Evolutionary conservation across 2,113 vertebrate species (phyloP).

Genomic region (Meriones unguiculatus): DNA sequence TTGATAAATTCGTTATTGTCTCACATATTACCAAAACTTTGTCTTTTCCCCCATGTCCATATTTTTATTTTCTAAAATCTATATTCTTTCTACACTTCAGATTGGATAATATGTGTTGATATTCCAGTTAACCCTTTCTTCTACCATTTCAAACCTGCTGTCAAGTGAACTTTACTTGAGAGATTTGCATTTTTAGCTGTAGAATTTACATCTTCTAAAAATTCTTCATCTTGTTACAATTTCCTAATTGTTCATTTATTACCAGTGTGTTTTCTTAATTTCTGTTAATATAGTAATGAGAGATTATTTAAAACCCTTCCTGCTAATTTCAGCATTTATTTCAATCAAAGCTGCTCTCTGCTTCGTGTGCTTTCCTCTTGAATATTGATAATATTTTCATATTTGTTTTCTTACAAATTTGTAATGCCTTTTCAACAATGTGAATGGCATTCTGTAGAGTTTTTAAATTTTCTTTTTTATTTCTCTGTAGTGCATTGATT

Average conservation of each 20-base stretch:
- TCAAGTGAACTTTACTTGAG: slow-evolving; percentile 26
- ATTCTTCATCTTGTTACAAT: slow-evolving; percentile 4
- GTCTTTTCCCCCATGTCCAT: background rate
- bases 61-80: background rate
- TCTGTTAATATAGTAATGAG: slow-evolving; percentile 5
- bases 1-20: slow-evolving; percentile 37
- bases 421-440: slow-evolving; percentile 14
- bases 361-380: background rate
- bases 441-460: background rate
- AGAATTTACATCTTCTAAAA: background rate
- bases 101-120: background rate
- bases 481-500: slow-evolving; percentile 23
- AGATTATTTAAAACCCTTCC: slow-evolving; percentile 23
- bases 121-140: slow-evolving; percentile 8
- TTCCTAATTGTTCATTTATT: slow-evolving; percentile 35
- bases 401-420: slow-evolving; percentile 29
- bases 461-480: background rate
- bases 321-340: slow-evolving; percentile 19
- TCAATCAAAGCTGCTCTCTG: background rate
- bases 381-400: slow-evolving; percentile 21
- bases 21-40: background rate
- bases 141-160: slow-evolving; percentile 39
- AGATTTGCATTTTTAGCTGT: slow-evolving; percentile 44
- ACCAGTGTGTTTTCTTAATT: slow-evolving; percentile 3
- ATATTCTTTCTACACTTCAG: background rate